phyloP scores from a whole-genome alignment of 2,888 invertebrate genomes.

The Drosophila sordidula region DNA sequence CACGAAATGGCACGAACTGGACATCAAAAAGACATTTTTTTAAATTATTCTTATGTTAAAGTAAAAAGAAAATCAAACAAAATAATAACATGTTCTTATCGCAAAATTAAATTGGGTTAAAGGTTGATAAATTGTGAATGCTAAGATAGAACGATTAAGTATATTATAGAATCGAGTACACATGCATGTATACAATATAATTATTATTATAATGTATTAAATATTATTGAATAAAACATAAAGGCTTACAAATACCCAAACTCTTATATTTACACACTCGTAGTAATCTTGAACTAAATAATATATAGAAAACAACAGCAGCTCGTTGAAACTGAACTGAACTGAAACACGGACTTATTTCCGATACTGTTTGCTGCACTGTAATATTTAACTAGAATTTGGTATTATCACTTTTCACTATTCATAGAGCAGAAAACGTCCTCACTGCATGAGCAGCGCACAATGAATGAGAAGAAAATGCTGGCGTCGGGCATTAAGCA shows the following conservation, averaged over 20 bases:
- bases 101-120: slow-evolving; percentile 66
- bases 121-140: slow-evolving; percentile 81
- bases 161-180: slow-evolving; percentile 10
- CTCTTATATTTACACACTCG: slow-evolving; percentile 25
- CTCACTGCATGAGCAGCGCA: slow-evolving; percentile 62
- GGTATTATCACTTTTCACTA: slow-evolving; percentile 20
- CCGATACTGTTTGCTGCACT: slow-evolving; percentile 2
- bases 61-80: slow-evolving; percentile 17
- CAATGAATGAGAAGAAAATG: slow-evolving; percentile 62
- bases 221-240: no score
- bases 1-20: slow-evolving; percentile 33
- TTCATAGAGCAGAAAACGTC: slow-evolving; percentile 51
- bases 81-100: slow-evolving; percentile 59
- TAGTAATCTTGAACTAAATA: slow-evolving; percentile 5
- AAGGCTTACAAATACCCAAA: slow-evolving; percentile 1
- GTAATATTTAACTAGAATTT: background rate
- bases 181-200: slow-evolving; percentile 2
- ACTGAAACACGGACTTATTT: slow-evolving; percentile 9
- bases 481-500: slow-evolving; percentile 42
- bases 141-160: slow-evolving; percentile 28
- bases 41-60: slow-evolving; percentile 16
- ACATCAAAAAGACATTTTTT: slow-evolving; percentile 3
- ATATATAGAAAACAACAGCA: background rate
- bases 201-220: background rate
- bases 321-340: background rate